Conservation (phyloP, 2,113 vertebrate species). For the Budorcas taxicolor region DNA sequence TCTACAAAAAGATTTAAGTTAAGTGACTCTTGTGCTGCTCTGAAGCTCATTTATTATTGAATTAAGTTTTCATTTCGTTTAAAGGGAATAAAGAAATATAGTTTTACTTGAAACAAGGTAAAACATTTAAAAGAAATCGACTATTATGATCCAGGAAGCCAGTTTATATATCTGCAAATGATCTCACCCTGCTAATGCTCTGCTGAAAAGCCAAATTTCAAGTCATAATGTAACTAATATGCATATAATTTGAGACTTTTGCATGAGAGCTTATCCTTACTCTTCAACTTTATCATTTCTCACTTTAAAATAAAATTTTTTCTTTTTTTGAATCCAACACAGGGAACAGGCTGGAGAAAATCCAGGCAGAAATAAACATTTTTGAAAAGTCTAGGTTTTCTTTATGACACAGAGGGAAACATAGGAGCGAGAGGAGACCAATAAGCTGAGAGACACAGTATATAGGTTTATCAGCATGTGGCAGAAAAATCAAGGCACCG, state of each 20-base stretch:
- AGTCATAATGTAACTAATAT: slow-evolving; percentile 36
- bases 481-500: background rate
- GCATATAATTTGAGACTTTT: slow-evolving; percentile 42
- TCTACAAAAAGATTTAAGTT: slow-evolving; percentile 92
- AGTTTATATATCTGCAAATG: slow-evolving; percentile 47
- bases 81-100: slow-evolving; percentile 82
- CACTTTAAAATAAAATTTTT: background rate
- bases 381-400: background rate
- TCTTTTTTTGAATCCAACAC: background rate
- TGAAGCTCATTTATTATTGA: slow-evolving; percentile 90
- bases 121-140: slow-evolving; percentile 76
- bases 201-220: slow-evolving; percentile 42
- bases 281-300: slow-evolving; percentile 38
- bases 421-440: background rate
- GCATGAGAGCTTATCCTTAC: background rate
- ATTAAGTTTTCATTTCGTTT: slow-evolving; percentile 88
- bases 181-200: slow-evolving; percentile 39
- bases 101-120: slow-evolving; percentile 81
- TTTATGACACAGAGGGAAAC: background rate
- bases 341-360: background rate
- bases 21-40: slow-evolving; percentile 87
- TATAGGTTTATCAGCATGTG: background rate
- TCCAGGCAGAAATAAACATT: slow-evolving; percentile 1
- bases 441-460: background rate
- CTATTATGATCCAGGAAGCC: slow-evolving; percentile 66